Evolutionary conservation across 2,113 vertebrate genomes (phyloP).

Genomic region (Patagioenas fasciata): DNA sequence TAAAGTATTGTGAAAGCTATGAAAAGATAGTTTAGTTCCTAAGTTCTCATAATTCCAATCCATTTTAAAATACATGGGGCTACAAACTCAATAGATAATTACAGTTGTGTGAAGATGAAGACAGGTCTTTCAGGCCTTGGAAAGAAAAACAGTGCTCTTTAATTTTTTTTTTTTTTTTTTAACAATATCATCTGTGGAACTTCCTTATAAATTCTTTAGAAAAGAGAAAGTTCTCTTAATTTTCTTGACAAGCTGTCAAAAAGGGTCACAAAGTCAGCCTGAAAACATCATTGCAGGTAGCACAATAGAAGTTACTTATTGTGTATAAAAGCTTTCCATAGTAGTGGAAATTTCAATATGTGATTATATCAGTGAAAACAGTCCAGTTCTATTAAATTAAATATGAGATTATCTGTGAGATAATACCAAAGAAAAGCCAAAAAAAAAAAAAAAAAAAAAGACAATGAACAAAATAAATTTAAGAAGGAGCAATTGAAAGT

Average conservation of each 20-base stretch:
- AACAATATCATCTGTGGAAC: neutral
- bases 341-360: neutral
- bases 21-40: neutral
- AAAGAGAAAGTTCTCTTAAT: neutral
- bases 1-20: neutral
- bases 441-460: neutral
- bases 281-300: neutral
- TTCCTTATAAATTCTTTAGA: neutral
- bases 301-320: neutral
- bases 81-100: slow-evolving; percentile 3
- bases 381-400: neutral
- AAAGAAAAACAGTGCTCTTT: neutral
- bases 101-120: slow-evolving; percentile 11
- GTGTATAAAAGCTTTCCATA: neutral
- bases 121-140: neutral
- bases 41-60: neutral
- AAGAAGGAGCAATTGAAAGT: neutral
- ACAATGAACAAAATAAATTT: neutral
- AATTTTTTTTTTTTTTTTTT: neutral
- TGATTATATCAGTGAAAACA: neutral
- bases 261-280: neutral
- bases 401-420: neutral
- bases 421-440: neutral
- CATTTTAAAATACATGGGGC: neutral
- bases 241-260: neutral